These are phyloP conservation scores for Penaeus vannamei DNA, from an alignment of 1,140 invertebrate species.

Conservation along the genomic window DNA sequence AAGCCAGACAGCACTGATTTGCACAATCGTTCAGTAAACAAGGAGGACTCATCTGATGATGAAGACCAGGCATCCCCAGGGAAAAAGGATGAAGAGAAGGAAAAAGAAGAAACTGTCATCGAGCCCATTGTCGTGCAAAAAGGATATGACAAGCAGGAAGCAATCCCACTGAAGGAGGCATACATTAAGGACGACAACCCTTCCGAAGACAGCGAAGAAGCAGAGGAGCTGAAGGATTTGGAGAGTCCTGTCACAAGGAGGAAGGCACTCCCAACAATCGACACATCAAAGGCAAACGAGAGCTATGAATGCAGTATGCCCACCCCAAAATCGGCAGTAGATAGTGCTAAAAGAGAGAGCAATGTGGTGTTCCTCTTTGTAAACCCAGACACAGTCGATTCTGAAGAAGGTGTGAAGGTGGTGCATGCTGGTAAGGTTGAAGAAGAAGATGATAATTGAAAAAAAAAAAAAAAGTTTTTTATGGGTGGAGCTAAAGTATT, in stretches of 20 bases:
- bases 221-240: neutral
- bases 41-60: neutral
- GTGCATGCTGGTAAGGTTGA: constrained; percentile 34
- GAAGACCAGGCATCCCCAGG: neutral
- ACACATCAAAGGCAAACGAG: constrained; percentile 49
- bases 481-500: neutral
- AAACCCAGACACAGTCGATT: constrained; percentile 41
- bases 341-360: constrained; percentile 20
- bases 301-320: constrained; percentile 60
- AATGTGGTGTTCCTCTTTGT: constrained; percentile 56
- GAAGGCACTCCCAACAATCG: constrained; percentile 46
- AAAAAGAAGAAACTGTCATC: neutral
- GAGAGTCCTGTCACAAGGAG: neutral
- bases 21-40: neutral
- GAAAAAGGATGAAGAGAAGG: constrained; percentile 4
- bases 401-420: constrained; percentile 43
- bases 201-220: neutral
- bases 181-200: neutral
- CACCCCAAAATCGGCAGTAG: constrained; percentile 40
- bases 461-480: neutral
- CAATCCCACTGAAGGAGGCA: constrained; percentile 1
- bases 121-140: neutral
- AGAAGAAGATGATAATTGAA: neutral
- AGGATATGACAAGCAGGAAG: neutral
- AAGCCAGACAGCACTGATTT: neutral